These are phyloP conservation scores for Hippocampus abdominalis DNA, from an alignment of 2,113 vertebrate species.

Conservation along the genomic window DNA sequence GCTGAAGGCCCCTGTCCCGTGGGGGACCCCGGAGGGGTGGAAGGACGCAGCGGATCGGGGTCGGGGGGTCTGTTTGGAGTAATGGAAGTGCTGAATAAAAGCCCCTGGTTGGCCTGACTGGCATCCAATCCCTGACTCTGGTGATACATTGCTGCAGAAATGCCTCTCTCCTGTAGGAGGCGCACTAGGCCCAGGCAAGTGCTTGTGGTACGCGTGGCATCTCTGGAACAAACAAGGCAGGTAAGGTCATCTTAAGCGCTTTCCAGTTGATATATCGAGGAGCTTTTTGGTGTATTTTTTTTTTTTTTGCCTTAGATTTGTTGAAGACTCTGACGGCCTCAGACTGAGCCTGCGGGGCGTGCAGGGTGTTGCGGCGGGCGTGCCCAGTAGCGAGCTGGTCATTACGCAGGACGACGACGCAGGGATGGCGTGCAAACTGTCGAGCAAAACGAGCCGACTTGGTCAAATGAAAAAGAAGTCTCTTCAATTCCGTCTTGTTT, in stretches of 20 bases:
- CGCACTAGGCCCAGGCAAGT: conserved; percentile 93
- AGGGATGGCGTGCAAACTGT: conserved; percentile 82
- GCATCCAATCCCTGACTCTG: conserved; percentile 84
- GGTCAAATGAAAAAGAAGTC: not conserved
- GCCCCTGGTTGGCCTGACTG: conserved; percentile 60
- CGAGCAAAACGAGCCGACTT: not conserved
- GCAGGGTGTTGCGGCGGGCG: conserved; percentile 85
- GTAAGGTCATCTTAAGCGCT: not conserved
- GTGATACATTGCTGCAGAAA: conserved; percentile 93
- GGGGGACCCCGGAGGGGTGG: conserved; percentile 89
- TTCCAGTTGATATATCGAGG: too few species aligned
- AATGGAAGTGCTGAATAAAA: conserved; percentile 74
- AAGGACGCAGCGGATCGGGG: conserved; percentile 74
- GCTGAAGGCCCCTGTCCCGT: conserved; percentile 41
- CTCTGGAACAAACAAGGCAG: conserved; percentile 55
- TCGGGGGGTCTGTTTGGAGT: conserved; percentile 69
- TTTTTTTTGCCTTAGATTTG: conserved; percentile 77
- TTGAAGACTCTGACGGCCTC: conserved; percentile 92
- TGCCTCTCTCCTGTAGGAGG: conserved; percentile 92
- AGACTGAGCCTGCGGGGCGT: conserved; percentile 87
- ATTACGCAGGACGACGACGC: conserved; percentile 80
- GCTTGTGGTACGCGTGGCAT: conserved; percentile 95
- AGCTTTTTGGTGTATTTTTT: too few species aligned
- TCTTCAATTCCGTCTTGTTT: too few species aligned
- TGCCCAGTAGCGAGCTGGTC: conserved; percentile 79